Evolutionary conservation across 2,113 vertebrate genomes (phyloP), one percentile per base, ranked within the genome.

Genomic region (Melanostigma gelatinosum): DNA sequence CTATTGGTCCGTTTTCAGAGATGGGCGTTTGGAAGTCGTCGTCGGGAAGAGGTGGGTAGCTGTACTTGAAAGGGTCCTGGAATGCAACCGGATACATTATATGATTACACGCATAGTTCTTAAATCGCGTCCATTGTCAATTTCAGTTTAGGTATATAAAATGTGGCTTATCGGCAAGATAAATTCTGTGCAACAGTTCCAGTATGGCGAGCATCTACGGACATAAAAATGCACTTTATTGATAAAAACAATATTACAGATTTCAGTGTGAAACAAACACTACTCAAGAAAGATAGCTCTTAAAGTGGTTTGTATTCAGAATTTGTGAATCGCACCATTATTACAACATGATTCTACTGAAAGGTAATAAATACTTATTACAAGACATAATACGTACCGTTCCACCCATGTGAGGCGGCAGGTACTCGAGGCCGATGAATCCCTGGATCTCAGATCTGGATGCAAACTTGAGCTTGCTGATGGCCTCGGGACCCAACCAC

Each of bases 1-100:
- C 85, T 66, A 97, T 94, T 0, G 97, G 97, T 11, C 97, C 98
- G 36, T 99, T 99, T 90, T 99, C 98, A 93, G 94, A 95, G 67
- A 98, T 87, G 11, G 98, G 98, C 1, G 97, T 98, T 92, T 97
- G 97, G 93, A 99, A 99, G 82, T 99, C 97, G 82, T 99, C 98
- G 34, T 99, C 98, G 9, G 96, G 96, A 44, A 99, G 94, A 5
- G 98, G 98, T n/a, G 98, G 98, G 77, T 99, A 99, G 88, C 95
- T 98, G 58, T 99, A 99, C 80, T 96, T 97, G 90, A 99, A 99
- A 61, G 96, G 88, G 91, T 99, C 98, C 98, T 99, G 79, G 27
- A 77, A 86, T 24, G n/a, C 0, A 58, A 40, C 2, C 55, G 72
- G 32, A 82, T 27, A 52, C 18, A 13, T 66, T 46, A 67, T n/a